A percentile compares a stretch with the other conserved stretches of the same genome.
Conservation (phyloP, 2,797 vertebrate genomes). For the Staurois parvus region DNA sequence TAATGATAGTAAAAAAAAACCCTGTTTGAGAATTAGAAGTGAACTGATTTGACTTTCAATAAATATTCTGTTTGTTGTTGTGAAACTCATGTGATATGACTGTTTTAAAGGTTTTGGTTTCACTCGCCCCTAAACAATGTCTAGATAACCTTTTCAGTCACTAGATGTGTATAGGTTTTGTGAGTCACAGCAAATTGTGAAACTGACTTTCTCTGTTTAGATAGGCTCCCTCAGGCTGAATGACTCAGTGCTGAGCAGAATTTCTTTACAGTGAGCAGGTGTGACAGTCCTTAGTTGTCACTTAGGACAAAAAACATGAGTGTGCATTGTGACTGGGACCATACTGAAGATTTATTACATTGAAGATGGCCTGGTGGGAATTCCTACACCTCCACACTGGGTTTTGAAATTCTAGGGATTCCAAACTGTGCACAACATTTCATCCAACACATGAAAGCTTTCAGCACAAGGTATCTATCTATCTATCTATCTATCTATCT, state of each 20-base stretch:
- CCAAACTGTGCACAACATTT: background rate
- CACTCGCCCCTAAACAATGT: background rate
- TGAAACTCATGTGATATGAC: background rate
- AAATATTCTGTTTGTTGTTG: background rate
- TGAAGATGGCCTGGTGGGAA: conserved; percentile 32
- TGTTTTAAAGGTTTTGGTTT: background rate
- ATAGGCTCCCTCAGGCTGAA: conserved; percentile 28
- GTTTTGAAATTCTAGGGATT: conserved; percentile 23
- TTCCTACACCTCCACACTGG: conserved; percentile 24
- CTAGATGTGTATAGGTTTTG: conserved; percentile 3
- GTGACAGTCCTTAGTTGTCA: conserved; percentile 16
- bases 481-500: conserved; percentile 13
- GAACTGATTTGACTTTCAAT: too few species aligned
- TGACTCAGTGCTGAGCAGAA: conserved; percentile 36
- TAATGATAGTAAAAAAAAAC: too few species aligned
- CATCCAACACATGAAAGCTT: background rate
- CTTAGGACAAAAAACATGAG: conserved; percentile 39
- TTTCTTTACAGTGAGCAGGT: conserved; percentile 42
- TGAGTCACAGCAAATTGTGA: conserved; percentile 48
- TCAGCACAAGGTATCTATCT: background rate
- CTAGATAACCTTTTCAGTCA: conserved; percentile 23
- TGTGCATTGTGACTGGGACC: conserved; percentile 10
- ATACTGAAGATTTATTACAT: conserved; percentile 31
- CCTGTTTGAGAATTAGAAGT: too few species aligned
- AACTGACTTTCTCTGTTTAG: conserved; percentile 25